Conservation (phyloP, 2,797 vertebrate genomes). For the Enteromius thamalakanensis region DNA sequence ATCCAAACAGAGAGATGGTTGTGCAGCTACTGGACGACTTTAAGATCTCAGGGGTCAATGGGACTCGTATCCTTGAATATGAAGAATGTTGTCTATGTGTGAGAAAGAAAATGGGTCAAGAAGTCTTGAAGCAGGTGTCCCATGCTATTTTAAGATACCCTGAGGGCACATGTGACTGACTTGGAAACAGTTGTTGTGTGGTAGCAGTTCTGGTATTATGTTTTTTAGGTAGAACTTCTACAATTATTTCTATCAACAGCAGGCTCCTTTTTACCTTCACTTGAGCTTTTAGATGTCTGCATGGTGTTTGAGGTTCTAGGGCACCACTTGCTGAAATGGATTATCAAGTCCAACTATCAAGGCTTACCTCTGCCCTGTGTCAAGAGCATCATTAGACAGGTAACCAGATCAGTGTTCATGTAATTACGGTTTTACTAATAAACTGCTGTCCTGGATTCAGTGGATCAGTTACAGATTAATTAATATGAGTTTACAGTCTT, state of each 20-base stretch:
- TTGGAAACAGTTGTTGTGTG: background rate
- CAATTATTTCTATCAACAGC: background rate
- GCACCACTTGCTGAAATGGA: conserved; percentile 98
- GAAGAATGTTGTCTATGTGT: background rate
- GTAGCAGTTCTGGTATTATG: conserved; percentile 7
- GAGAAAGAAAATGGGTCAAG: conserved; percentile 16
- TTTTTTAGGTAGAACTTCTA: background rate
- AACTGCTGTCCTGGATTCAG: background rate
- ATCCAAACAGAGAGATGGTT: conserved; percentile 92
- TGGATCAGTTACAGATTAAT: conserved; percentile 16
- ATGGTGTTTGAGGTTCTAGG: conserved; percentile 99
- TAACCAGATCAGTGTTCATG: conserved; percentile 57
- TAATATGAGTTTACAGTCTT: background rate
- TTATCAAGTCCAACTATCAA: conserved; percentile 99
- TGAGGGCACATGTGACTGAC: background rate
- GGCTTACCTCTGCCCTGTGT: conserved; percentile 94
- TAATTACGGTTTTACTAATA: background rate
- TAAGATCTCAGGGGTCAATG: conserved; percentile 97
- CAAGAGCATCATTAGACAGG: conserved; percentile 95
- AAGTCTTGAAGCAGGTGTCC: conserved; percentile 34
- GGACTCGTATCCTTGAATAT: conserved; percentile 90
- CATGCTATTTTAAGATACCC: conserved; percentile 21
- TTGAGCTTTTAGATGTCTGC: conserved; percentile 85
- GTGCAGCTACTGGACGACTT: conserved; percentile 97
- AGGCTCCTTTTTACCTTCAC: conserved; percentile 75